Evolutionary conservation across 2,888 invertebrate species (phyloP).

Genomic region (Tetheella fluctuosa): DNA sequence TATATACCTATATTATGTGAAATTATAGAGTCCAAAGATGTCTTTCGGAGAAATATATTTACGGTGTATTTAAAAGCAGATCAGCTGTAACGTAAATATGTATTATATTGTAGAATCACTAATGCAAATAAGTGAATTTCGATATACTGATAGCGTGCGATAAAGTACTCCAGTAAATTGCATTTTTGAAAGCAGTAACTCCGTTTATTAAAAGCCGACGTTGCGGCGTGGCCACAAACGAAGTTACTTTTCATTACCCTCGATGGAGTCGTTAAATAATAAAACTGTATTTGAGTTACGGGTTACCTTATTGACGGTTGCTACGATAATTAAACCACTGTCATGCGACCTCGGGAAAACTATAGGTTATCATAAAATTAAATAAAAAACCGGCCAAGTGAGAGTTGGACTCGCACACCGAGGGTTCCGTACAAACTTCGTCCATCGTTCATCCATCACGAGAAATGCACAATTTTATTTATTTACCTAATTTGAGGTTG

Average conservation of each 20-base stretch:
- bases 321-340: conserved; percentile 37
- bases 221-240: conserved; percentile 35
- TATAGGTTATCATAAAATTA: not conserved
- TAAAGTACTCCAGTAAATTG: conserved; percentile 17
- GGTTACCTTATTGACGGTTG: conserved; percentile 35
- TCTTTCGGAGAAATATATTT: no score
- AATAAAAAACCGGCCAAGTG: no score
- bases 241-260: conserved; percentile 63
- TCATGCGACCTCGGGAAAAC: not conserved
- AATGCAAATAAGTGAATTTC: not conserved
- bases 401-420: no score
- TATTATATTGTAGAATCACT: no score
- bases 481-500: no score
- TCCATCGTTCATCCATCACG: no score
- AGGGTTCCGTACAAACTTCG: no score
- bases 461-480: no score
- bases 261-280: conserved; percentile 61
- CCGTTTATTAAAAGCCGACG: conserved; percentile 32
- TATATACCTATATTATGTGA: not conserved
- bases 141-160: conserved; percentile 5
- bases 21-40: no score
- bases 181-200: conserved; percentile 19
- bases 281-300: conserved; percentile 46
- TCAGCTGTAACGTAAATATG: no score
- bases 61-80: no score